Evolutionary conservation across 2,888 invertebrate species (phyloP).

Genomic region (Deilephila porcellus): DNA sequence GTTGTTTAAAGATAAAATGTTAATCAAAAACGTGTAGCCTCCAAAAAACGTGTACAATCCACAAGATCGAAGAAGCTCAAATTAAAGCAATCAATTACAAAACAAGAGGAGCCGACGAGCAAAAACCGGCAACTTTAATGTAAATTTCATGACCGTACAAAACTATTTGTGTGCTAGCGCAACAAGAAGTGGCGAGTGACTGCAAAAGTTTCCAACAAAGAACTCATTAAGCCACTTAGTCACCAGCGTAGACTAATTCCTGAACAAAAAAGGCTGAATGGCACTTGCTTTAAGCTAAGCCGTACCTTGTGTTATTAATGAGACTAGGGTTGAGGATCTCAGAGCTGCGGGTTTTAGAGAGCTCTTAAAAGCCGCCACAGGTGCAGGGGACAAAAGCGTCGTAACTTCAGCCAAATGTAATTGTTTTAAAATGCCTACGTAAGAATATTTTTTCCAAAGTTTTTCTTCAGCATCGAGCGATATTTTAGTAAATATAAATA

Average conservation of each 20-base stretch:
- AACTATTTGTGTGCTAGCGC: slow-evolving; percentile 2
- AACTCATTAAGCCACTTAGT: slow-evolving; percentile 24
- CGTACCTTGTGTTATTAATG: slow-evolving; percentile 51
- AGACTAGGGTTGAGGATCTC: slow-evolving; percentile 43
- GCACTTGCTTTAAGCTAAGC: slow-evolving; percentile 33
- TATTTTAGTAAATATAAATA: not conserved
- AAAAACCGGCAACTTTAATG: slow-evolving; percentile 9
- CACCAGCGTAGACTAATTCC: slow-evolving; percentile 20
- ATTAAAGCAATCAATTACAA: slow-evolving; percentile 19
- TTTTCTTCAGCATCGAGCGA: slow-evolving; percentile 10
- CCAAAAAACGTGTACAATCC: too few species aligned
- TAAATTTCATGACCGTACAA: slow-evolving; percentile 23
- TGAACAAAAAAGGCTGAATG: slow-evolving; percentile 52
- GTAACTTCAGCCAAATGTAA: slow-evolving; percentile 53
- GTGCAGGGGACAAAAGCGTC: slow-evolving; percentile 46
- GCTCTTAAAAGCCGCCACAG: slow-evolving; percentile 56
- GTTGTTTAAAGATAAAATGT: not conserved
- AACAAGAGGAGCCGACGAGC: not conserved
- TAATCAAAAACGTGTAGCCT: not conserved
- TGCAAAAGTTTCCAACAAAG: slow-evolving; percentile 23
- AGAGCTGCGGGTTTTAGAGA: slow-evolving; percentile 38
- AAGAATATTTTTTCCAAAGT: not conserved
- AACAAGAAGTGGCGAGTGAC: slow-evolving; percentile 6
- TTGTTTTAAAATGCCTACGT: slow-evolving; percentile 44
- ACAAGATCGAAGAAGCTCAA: not conserved